A percentile compares a stretch with the other conserved stretches of the same genome.
Conservation (phyloP, 2,888 invertebrate species). For the Abscondita cerata region DNA sequence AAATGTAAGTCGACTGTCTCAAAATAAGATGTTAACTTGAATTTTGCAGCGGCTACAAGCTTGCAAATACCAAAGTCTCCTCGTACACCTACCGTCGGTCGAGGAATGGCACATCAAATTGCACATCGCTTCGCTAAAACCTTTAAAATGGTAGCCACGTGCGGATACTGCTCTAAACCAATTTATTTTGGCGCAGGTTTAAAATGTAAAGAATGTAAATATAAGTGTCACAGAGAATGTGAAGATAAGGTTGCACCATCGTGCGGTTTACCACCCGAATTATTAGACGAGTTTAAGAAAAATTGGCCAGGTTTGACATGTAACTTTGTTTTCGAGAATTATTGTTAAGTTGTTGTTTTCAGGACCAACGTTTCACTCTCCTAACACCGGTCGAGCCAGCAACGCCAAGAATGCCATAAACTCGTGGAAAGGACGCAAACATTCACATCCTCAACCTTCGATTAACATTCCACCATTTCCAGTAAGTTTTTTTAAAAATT, state of each 20-base stretch:
- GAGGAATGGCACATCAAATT: constrained; percentile 88
- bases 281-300: constrained; percentile 82
- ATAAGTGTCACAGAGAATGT: constrained; percentile 87
- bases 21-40: background rate
- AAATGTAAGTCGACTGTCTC: constrained; percentile 52
- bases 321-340: background rate
- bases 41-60: constrained; percentile 49
- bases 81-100: constrained; percentile 61
- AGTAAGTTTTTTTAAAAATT: constrained; percentile 51
- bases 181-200: constrained; percentile 74
- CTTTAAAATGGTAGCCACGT: constrained; percentile 87
- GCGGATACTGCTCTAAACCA: constrained; percentile 80
- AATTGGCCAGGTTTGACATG: constrained; percentile 65
- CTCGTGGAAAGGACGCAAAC: constrained; percentile 60
- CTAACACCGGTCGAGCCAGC: constrained; percentile 58
- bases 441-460: constrained; percentile 64
- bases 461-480: constrained; percentile 66
- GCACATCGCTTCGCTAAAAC: constrained; percentile 90
- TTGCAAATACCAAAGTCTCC: constrained; percentile 68
- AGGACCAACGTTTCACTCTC: constrained; percentile 56
- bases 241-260: constrained; percentile 91
- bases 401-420: constrained; percentile 57
- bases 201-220: constrained; percentile 95
- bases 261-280: constrained; percentile 88
- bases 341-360: constrained; percentile 15